Evolutionary conservation across 2,113 vertebrate genomes (phyloP).

Genomic region (Dryoscopus gambensis): DNA sequence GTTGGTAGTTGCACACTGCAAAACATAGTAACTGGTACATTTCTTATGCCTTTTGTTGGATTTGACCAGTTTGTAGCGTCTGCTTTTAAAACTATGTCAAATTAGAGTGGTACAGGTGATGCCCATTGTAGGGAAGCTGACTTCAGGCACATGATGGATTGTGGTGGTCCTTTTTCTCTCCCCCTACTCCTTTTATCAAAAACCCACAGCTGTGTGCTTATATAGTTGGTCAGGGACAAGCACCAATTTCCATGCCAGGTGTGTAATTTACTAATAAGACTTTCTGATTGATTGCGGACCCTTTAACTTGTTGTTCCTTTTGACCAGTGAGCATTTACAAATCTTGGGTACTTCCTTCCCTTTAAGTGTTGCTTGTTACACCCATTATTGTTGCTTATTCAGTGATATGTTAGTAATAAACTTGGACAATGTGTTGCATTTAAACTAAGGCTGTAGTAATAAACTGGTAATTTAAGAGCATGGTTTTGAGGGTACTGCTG

Average conservation of each 20-base stretch:
- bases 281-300: neutral
- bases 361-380: neutral
- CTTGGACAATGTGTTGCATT: neutral
- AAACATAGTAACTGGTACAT: neutral
- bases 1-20: neutral
- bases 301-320: accelerated
- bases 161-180: neutral
- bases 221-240: neutral
- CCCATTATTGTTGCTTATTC: neutral
- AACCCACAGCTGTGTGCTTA: neutral
- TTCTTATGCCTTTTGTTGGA: neutral
- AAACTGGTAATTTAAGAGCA: neutral
- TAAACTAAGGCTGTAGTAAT: neutral
- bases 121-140: accelerated
- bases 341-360: neutral
- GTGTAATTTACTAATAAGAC: neutral
- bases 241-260: neutral
- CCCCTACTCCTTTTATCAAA: neutral
- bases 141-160: neutral
- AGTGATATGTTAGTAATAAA: neutral
- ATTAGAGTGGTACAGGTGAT: neutral
- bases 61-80: neutral
- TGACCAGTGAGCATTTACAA: neutral
- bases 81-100: neutral
- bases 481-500: neutral